Base-by-base conservation (phyloP, 2,113 vertebrate species). In the Cacatua alba region DNA sequence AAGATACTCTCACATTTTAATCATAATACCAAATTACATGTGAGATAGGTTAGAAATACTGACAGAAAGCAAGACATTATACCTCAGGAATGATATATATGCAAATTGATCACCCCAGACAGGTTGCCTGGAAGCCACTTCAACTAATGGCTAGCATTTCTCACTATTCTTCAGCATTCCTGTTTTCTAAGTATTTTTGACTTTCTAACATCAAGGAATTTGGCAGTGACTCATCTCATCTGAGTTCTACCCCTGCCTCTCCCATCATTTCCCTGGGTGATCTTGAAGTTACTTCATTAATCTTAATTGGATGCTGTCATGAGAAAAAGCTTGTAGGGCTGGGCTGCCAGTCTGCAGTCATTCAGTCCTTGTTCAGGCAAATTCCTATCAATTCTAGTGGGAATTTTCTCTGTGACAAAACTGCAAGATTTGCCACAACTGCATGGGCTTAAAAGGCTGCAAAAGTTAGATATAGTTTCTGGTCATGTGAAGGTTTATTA, bases 281-380 rank as follows among this genome's bases (percentile, higher is more conserved):
- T 88, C 79, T 76, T 71, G 44, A 91, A 92, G 85, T 78, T 89
- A 72, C 80, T 86, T 95, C 80, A 80, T 95, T 90, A 94, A 92
- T 95, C 94, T 95, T 94, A 94, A 88, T 81, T 84, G 90, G 88
- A 81, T 88, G 55, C 72, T 86, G 57, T 93, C 80, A 91, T 46
- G 83, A 92, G 82, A 55, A 93, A 79, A 44, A 57, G 37, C 60
- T 83, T 51, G 53, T 77, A 3, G 6, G 75, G 44, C 37, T 81
- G 65, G 64, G 57, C 48, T 78, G 43, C 1, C 11, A 71, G 33
- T 55, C 68, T 74, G 55, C 43, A 53, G 55, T 63, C 84, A 43
- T 55, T 88, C 64, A 51, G 12, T 31, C 64, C 82, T 67, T 80
- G 29, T 70, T 88, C 71, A 71, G 46, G 49, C 63, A 92, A 92